These are phyloP conservation scores for Sitta europaea DNA, from an alignment of 2,113 vertebrate genomes.

Conservation along the genomic window DNA sequence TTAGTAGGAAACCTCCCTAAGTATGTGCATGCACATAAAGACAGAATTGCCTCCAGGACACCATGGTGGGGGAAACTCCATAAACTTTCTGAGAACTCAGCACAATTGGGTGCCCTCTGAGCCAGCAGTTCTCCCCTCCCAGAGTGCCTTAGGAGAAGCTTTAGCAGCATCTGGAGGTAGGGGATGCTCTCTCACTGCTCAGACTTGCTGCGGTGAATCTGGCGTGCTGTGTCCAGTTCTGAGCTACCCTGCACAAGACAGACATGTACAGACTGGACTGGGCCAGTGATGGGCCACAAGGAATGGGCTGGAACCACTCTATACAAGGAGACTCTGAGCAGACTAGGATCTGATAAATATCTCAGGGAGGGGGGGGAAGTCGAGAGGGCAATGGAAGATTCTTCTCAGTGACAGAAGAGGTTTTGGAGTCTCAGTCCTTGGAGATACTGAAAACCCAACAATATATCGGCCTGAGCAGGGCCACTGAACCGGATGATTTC, in stretches of 20 bases:
- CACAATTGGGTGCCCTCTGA: not conserved
- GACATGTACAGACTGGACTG: not conserved
- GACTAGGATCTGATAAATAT: not conserved
- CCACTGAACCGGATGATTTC: not conserved
- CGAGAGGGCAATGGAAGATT: not conserved
- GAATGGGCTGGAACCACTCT: not conserved
- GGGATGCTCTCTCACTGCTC: not conserved
- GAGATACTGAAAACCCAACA: not conserved
- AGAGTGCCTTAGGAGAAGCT: not conserved
- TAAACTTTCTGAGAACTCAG: not conserved
- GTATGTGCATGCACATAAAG: not conserved
- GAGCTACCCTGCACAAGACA: not conserved
- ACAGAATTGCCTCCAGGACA: not conserved
- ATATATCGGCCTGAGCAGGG: not conserved
- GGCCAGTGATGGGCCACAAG: not conserved
- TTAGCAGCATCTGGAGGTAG: not conserved
- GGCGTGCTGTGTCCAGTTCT: not conserved
- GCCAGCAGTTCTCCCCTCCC: not conserved
- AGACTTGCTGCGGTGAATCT: not conserved
- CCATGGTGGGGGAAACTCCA: not conserved
- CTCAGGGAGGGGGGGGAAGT: not conserved
- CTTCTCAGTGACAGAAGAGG: not conserved
- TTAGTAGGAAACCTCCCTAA: not conserved
- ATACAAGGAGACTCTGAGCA: not conserved
- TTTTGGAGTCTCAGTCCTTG: not conserved